These are phyloP conservation scores for Polia nebulosa DNA, from an alignment of 2,888 invertebrate species.

Conservation along the genomic window DNA sequence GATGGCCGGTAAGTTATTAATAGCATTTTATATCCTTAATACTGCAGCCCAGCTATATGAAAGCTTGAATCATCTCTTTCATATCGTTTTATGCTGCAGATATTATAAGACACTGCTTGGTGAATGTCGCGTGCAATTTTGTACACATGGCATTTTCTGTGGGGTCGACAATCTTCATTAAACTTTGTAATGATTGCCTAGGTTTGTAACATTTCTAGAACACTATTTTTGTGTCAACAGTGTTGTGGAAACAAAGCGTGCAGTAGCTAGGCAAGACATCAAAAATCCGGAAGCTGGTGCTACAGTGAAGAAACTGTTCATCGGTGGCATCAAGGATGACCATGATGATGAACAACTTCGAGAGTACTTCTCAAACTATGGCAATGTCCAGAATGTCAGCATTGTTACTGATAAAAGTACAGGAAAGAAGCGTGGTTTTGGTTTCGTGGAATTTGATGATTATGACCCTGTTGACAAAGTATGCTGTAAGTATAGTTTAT, in stretches of 20 bases:
- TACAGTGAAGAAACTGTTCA: slow-evolving; percentile 98
- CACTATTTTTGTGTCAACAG: slow-evolving; percentile 79
- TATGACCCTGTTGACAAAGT: slow-evolving; percentile 99
- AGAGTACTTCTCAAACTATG: slow-evolving; percentile 96
- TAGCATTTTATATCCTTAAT: not conserved
- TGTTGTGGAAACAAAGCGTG: slow-evolving; percentile 99
- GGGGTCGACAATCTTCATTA: slow-evolving; percentile 77
- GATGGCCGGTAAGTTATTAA: slow-evolving; percentile 93
- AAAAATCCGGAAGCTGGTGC: slow-evolving; percentile 98
- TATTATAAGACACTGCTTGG: slow-evolving; percentile 83
- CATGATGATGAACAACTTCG: slow-evolving; percentile 97
- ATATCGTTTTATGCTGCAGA: slow-evolving; percentile 88
- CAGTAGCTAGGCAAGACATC: slow-evolving; percentile 98
- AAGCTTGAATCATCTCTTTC: slow-evolving; percentile 76
- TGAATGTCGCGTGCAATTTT: slow-evolving; percentile 81
- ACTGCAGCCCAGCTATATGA: slow-evolving; percentile 88
- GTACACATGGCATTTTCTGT: slow-evolving; percentile 88
- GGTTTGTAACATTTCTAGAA: not conserved
- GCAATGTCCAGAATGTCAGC: slow-evolving; percentile 95
- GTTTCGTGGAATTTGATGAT: slow-evolving; percentile 99
- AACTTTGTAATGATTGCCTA: not conserved
- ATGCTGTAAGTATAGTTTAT: slow-evolving; percentile 94
- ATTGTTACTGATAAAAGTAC: slow-evolving; percentile 98
- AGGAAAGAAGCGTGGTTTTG: slow-evolving; percentile 98
- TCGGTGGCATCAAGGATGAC: slow-evolving; percentile 98